Evolutionary conservation across 2,797 vertebrate genomes (phyloP), one percentile per base, ranked within the genome.

Genomic region (Myioborus melanocephalus): DNA sequence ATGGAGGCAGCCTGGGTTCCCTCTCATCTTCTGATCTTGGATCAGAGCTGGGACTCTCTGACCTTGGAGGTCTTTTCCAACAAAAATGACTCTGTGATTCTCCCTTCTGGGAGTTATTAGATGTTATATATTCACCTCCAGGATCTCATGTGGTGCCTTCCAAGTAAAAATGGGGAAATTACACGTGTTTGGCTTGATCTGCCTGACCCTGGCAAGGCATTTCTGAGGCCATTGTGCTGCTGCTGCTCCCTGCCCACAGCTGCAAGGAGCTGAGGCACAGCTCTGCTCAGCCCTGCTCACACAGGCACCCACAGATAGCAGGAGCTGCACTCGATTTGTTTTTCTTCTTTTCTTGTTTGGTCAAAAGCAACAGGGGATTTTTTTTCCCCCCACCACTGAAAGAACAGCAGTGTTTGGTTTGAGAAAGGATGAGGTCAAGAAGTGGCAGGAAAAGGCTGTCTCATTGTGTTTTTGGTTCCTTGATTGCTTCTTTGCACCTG

Each of bases 371-470:
- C 10, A 0, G 90, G 92, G 57, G 72, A 44, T 68, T 79, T 50
- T 24, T 22, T 8, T 3, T 0, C 0, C 12, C 8, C 21, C 27
- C 15, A 9, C 22, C 10, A 14, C 7, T 13, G 46, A 71, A 93
- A 93, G 93, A 94, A 50, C 87, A 89, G 87, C 82, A 87, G 73
- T 83, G 89, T 95, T 94, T 93, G 82, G 75, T 94, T 83, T 92
- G 69, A 83, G 94, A 93, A 80, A 93, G 86, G 86, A 93, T 94
- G 94, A 97, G 93, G 95, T 94, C 92, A 93, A 90, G 95, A 60
- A 81, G 64, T 44, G 77, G 87, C 94, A 97, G 95, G 96, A 96
- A 96, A 81, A 97, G 63, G 89, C 87, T 90, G 92, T 73, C 84
- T 90, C 66, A 85, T 95, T 91, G 92, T 95, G 60, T 52, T 93